phyloP scores from a whole-genome alignment of 2,888 invertebrate species.

The Trachelus iudaicus region DNA sequence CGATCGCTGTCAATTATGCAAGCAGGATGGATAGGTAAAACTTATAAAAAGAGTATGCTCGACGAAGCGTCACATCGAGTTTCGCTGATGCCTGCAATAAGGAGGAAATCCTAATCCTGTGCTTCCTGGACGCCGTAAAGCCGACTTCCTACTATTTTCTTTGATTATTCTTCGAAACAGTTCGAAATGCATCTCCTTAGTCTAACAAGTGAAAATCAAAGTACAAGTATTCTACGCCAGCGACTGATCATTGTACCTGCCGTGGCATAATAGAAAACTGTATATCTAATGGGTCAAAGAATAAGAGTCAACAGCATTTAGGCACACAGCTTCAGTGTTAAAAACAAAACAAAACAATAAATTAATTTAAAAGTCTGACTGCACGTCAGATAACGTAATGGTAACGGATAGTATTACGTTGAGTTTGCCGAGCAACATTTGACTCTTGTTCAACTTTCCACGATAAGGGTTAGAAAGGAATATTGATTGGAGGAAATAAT shows the following conservation, averaged over 20 bases:
- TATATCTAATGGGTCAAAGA: not conserved
- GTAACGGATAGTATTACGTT: not conserved
- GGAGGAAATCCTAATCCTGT: slow-evolving; percentile 14
- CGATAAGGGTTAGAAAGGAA: not conserved
- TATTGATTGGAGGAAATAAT: no score
- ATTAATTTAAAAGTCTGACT: not conserved
- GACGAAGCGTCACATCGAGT: slow-evolving; percentile 15
- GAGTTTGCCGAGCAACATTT: no score
- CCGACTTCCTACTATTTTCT: not conserved
- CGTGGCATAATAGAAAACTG: not conserved
- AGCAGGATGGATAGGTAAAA: slow-evolving; percentile 8
- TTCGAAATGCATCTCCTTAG: not conserved
- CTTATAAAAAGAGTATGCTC: slow-evolving; percentile 16
- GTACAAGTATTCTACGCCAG: not conserved
- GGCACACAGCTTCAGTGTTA: not conserved
- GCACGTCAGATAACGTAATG: not conserved
- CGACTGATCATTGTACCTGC: no score
- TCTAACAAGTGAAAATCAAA: not conserved
- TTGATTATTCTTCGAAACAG: not conserved
- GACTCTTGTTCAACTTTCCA: not conserved
- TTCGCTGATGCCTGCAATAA: slow-evolving; percentile 3
- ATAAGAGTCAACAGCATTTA: not conserved
- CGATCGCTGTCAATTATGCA: not conserved
- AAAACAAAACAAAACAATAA: not conserved
- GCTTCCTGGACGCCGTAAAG: slow-evolving; percentile 8